Conservation (phyloP, 2,888 invertebrate genomes). For the Galeruca laticollis region DNA sequence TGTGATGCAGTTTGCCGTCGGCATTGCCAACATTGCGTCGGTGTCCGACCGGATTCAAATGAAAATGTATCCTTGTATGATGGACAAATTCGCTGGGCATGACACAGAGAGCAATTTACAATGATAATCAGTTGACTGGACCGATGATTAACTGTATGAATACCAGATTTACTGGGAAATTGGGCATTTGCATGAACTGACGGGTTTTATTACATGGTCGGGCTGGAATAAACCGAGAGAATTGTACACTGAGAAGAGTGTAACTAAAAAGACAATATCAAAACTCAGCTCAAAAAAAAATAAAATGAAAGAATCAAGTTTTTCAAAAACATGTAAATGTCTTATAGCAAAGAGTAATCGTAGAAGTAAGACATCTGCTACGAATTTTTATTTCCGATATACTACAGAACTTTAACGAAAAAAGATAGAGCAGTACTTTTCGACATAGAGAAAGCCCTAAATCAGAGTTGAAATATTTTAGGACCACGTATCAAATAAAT, state of each 20-base stretch:
- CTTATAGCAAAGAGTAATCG: too few species aligned
- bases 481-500: too few species aligned
- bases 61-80: constrained; percentile 44
- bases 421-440: too few species aligned
- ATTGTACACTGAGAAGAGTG: neutral
- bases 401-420: too few species aligned
- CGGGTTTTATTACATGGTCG: constrained; percentile 8
- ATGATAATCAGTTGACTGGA: constrained; percentile 67
- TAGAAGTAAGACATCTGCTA: too few species aligned
- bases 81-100: constrained; percentile 42
- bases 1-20: constrained; percentile 39
- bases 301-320: too few species aligned
- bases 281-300: too few species aligned
- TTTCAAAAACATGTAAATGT: too few species aligned
- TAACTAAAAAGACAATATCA: too few species aligned
- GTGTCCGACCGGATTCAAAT: constrained; percentile 31
- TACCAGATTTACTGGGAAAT: constrained; percentile 66
- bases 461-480: too few species aligned
- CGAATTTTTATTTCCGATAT: too few species aligned
- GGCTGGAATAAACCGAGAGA: neutral
- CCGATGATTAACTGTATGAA: constrained; percentile 68
- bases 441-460: too few species aligned
- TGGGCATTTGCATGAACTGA: constrained; percentile 60
- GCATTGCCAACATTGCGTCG: constrained; percentile 12
- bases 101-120: constrained; percentile 63